Evolutionary conservation across 2,113 vertebrate genomes (phyloP), one percentile per base, ranked within the genome.

Genomic region (Lepus timidus): DNA sequence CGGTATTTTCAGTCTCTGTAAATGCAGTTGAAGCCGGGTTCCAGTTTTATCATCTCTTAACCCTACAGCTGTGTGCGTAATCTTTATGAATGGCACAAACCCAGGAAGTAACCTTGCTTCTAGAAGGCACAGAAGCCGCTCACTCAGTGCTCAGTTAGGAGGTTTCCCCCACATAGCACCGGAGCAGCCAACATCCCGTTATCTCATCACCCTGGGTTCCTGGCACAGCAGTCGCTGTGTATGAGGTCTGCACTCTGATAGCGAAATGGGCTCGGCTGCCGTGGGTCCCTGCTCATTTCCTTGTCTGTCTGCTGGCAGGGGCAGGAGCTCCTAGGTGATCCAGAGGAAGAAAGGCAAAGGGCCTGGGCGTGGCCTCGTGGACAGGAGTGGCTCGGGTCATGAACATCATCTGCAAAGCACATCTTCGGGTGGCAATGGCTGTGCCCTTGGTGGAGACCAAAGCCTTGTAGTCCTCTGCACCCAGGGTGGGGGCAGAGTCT

Each of bases 161-260:
- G 1, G 33, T 25, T 58, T 58, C 19, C 55, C 55, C 55, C 4
- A 17, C 33, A 13, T 19, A 2, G 10, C 0, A 4, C 25, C 44
- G 19, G 1, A 23, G 29, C 4, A 17, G 9, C 4, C 4, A 0
- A 3, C 4, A 3, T 8, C 20, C 17, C 0, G 9, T 22, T 10
- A 9, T n/a, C 22, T 25, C 36, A 9, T 12, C 67, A 31, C 2
- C 2, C 5, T 49, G 29, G 12, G 39, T 64, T 84, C 19, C 76
- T 71, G 29, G 36, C 4, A 25, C 29, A 31, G 0, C 1, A 6
- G 8, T 33, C 39, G 13, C 49, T 23, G 51, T 27, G 27, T 62
- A 25, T 9, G 55, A 86, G 49, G 1, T 29, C 19, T 2, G 0
- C 19, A 2, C 6, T 52, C 58, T 17, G 1, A 6, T 0, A 23